Evolutionary conservation across 1,140 invertebrate genomes (phyloP).

Genomic region (Solenopsis fugax): DNA sequence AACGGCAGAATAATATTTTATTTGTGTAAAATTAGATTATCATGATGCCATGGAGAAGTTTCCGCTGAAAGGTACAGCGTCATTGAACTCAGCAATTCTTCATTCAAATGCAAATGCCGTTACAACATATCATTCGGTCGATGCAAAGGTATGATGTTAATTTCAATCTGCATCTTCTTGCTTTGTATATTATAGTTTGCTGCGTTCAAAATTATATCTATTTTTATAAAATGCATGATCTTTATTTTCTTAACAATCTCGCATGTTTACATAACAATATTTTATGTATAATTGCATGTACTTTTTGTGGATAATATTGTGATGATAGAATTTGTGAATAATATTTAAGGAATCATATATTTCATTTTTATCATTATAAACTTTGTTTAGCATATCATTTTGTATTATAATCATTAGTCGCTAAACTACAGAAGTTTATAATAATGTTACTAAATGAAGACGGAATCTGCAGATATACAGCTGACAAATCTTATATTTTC

Average conservation of each 20-base stretch:
- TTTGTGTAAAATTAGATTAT: slow-evolving; percentile 58
- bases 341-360: slow-evolving; percentile 38
- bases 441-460: neutral
- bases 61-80: slow-evolving; percentile 85
- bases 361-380: slow-evolving; percentile 47
- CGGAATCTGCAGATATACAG: neutral
- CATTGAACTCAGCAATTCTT: slow-evolving; percentile 80
- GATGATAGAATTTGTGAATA: neutral
- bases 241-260: neutral
- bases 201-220: neutral
- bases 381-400: slow-evolving; percentile 40
- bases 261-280: neutral
- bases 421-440: neutral
- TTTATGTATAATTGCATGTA: neutral
- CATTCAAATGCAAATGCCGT: slow-evolving; percentile 81
- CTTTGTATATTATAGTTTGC: neutral
- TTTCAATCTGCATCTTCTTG: slow-evolving; percentile 48
- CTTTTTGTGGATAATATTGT: too few species aligned
- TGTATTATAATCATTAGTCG: neutral
- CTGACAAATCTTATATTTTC: slow-evolving; percentile 31
- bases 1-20: slow-evolving; percentile 30
- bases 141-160: slow-evolving; percentile 78
- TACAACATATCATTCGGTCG: slow-evolving; percentile 84
- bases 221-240: neutral
- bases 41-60: slow-evolving; percentile 85